A percentile compares a stretch with the other conserved stretches of the same genome.
Evolutionary conservation across 2,797 vertebrate species (phyloP).

Genomic region (Hipposideros larvatus): DNA sequence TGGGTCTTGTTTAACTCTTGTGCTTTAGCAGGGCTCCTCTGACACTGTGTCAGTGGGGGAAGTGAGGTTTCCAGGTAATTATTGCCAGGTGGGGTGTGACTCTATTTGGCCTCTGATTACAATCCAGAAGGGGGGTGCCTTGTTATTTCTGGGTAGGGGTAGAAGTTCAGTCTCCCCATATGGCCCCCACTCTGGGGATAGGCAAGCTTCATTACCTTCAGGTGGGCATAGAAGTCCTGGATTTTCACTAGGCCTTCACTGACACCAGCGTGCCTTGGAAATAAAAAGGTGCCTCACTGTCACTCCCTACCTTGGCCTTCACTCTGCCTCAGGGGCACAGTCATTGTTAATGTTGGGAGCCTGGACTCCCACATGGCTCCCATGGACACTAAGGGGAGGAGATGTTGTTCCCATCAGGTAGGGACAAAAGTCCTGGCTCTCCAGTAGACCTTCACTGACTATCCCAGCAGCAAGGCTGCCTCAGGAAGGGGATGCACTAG

Average conservation of each 20-base stretch:
- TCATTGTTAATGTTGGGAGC: not conserved
- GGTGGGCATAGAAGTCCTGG: not conserved
- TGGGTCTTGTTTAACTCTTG: constrained; percentile 15
- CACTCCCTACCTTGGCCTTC: not conserved
- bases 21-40: not conserved
- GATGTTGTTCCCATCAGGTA: not conserved
- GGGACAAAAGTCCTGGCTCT: not conserved
- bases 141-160: not conserved
- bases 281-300: not conserved
- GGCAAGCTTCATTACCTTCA: not conserved
- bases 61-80: constrained; percentile 32
- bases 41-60: not conserved
- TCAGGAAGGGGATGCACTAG: constrained; percentile 16
- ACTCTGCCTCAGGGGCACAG: not conserved
- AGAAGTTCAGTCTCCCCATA: not conserved
- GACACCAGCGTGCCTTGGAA: not conserved
- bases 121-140: not conserved
- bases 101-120: not conserved
- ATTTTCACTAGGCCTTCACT: not conserved
- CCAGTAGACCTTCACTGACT: not conserved
- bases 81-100: not conserved
- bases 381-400: not conserved
- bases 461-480: not conserved
- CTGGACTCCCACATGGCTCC: not conserved
- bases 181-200: not conserved